A percentile compares a stretch with the other conserved stretches of the same genome.
Evolutionary conservation across 2,888 invertebrate species (phyloP).

Genomic region (Panopea generosa): DNA sequence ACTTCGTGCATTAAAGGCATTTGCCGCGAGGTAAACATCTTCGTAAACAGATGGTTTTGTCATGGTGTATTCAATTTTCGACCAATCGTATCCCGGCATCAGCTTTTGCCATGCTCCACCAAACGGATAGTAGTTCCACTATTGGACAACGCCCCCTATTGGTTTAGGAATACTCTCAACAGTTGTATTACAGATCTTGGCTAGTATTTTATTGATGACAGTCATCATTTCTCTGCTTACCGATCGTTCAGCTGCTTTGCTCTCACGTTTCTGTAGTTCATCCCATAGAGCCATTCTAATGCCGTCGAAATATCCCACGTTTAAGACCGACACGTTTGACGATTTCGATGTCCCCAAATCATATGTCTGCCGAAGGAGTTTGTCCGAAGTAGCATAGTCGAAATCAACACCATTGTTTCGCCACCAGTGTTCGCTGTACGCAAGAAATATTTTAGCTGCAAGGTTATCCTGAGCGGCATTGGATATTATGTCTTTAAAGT

Average conservation of each 20-base stretch:
- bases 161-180: constrained; percentile 31
- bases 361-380: constrained; percentile 17
- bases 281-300: not conserved
- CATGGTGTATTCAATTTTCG: constrained; percentile 27
- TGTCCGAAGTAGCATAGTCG: constrained; percentile 5
- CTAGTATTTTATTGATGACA: constrained; percentile 6
- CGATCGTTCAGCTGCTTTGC: too few relatives aligned
- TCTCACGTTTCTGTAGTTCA: too few relatives aligned
- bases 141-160: constrained; percentile 18
- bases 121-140: constrained; percentile 53
- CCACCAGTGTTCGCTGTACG: constrained; percentile 16
- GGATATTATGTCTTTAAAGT: constrained; percentile 8
- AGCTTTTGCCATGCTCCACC: constrained; percentile 43
- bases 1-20: not conserved
- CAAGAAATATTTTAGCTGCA: constrained; percentile 10
- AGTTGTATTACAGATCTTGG: constrained; percentile 29
- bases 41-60: constrained; percentile 33
- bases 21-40: constrained; percentile 40
- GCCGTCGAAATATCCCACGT: not conserved
- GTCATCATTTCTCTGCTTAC: too few relatives aligned
- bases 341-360: constrained; percentile 5
- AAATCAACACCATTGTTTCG: not conserved
- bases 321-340: constrained; percentile 2
- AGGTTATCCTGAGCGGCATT: not conserved
- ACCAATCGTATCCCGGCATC: constrained; percentile 54